Conservation (phyloP, 2,888 invertebrate genomes). For the Dynastes tityus region DNA sequence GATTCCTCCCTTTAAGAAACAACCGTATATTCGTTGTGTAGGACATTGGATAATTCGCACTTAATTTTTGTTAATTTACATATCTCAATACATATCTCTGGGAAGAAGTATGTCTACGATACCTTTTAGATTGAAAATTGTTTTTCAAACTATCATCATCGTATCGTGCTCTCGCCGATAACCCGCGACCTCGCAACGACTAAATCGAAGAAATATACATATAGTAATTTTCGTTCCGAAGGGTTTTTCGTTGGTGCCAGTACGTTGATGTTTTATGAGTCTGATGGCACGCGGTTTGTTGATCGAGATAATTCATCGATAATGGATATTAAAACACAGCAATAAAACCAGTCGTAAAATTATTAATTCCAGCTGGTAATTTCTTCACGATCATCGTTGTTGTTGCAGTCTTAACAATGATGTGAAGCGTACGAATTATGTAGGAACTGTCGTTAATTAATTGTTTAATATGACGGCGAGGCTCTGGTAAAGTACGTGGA, state of each 20-base stretch:
- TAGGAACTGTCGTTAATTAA: neutral
- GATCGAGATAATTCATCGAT: conserved; percentile 59
- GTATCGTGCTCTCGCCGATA: too few species aligned
- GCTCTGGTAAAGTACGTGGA: conserved; percentile 1
- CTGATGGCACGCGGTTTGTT: conserved; percentile 61
- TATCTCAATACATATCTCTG: too few species aligned
- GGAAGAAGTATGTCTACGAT: too few species aligned
- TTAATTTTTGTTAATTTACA: too few species aligned
- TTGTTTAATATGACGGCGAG: neutral
- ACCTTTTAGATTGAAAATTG: too few species aligned
- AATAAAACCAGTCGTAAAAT: conserved; percentile 59
- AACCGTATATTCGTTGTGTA: too few species aligned
- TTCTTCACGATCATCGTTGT: conserved; percentile 47
- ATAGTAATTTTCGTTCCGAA: conserved; percentile 59
- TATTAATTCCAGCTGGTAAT: conserved; percentile 59
- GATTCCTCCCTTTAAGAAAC: too few species aligned
- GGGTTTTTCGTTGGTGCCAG: conserved; percentile 60
- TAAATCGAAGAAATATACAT: conserved; percentile 47
- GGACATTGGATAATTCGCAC: too few species aligned
- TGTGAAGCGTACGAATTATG: neutral
- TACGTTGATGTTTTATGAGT: conserved; percentile 59
- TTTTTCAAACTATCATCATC: too few species aligned
- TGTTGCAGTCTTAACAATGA: conserved; percentile 21
- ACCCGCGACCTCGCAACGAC: too few species aligned
- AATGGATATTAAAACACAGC: conserved; percentile 52